Evolutionary conservation across 2,888 invertebrate species (phyloP).

Genomic region (Eustalomyia histrio): DNA sequence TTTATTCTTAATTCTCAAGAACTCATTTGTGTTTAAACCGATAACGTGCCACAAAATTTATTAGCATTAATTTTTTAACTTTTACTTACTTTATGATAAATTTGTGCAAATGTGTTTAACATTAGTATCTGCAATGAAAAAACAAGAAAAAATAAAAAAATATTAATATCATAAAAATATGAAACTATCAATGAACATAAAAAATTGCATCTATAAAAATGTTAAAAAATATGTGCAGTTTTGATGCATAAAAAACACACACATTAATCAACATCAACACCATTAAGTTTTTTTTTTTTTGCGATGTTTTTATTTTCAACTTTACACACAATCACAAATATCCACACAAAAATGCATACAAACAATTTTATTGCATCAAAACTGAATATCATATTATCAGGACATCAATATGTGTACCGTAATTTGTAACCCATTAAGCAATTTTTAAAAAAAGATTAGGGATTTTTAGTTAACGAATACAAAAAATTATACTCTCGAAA

Average conservation of each 20-base stretch:
- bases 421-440: too few species aligned
- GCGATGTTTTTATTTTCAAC: constrained; percentile 21
- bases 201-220: background rate
- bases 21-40: too few species aligned
- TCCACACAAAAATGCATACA: constrained; percentile 19
- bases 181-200: constrained; percentile 35
- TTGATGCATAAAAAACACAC: constrained; percentile 25
- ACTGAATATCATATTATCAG: constrained; percentile 35
- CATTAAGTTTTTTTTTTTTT: constrained; percentile 25
- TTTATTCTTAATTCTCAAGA: too few species aligned
- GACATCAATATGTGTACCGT: background rate
- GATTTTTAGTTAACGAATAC: too few species aligned
- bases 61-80: background rate
- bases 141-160: constrained; percentile 24
- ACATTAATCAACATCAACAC: constrained; percentile 60
- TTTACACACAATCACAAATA: constrained; percentile 14
- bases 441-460: too few species aligned
- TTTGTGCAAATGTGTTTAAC: constrained; percentile 50
- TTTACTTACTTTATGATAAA: constrained; percentile 54
- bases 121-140: constrained; percentile 60
- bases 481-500: too few species aligned
- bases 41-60: background rate
- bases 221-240: background rate
- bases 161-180: constrained; percentile 19
- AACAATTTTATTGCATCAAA: background rate